Evolutionary conservation across 2,113 vertebrate genomes (phyloP), one percentile per base, ranked within the genome.

Genomic region (Pelodiscus sinensis): DNA sequence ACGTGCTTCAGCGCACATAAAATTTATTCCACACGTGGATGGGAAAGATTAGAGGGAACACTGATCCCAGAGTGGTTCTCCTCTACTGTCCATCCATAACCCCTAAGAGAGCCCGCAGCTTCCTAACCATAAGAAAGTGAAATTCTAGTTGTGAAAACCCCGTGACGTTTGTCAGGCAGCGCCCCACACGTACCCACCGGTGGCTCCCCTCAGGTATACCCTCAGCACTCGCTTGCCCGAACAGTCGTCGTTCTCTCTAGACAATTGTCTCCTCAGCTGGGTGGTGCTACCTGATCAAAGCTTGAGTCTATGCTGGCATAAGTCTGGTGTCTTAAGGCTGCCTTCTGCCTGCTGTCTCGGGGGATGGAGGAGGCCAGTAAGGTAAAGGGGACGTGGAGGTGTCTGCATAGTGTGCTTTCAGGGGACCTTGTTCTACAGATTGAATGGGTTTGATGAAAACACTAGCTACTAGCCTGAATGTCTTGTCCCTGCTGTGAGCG

Each of bases 1-100:
- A 44, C 6, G 44, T 44, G 44, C 44, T 44, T 44, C 44, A 44
- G 5, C 44, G 44, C 44, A 44, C 44, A 44, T 44, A 44, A 44
- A 5, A 44, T 44, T 44, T 44, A 44, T 44, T 44, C 44, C 44
- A 44, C 44, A 44, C 44, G 44, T 44, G 44, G 44, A 44, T 44
- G 44, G 44, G 44, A 44, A 44, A 44, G 44, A 44, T 44, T 44
- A 44, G 44, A 44, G 44, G 44, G 44, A 44, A 44, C 6, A 44
- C 7, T 44, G 44, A 44, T 44, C 44, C 44, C 44, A 44, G 44
- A 44, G 44, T 54, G 10, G 38, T 95, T 96, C 92, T 92, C 92
- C 86, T 90, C 9, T 38, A 86, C 82, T 93, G 96, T 87, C 82
- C 60, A 73, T 79, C 81, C 27, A 2, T 85, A 87, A 87, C 84